Evolutionary conservation across 2,888 invertebrate species (phyloP), one percentile per base, ranked within the genome.

Genomic region (Pseudolycoriella hygida): DNA sequence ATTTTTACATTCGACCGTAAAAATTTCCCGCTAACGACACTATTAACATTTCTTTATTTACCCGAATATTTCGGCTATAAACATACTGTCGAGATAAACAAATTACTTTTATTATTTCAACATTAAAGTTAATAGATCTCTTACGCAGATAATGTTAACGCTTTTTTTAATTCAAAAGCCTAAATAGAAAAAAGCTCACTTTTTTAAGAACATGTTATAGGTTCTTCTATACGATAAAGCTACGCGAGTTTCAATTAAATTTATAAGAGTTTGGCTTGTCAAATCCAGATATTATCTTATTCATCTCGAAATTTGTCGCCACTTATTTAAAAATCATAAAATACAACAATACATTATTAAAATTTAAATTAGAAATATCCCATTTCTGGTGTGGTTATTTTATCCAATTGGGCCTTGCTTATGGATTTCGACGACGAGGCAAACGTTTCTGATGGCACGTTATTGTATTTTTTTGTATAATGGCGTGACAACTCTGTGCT

Each of bases 341-440:
- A 39, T 39, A 44, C 39, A 44, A 44, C 44, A 39, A 44, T 39
- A 39, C 44, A 44, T 39, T 44, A 44, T 44, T 38, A 44, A 44
- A 44, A 44, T 44, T 44, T 44, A 44, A 44, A 44, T 44, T 44
- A 44, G 44, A 44, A 44, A 44, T 44, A 44, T 44, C 25, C 39
- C 44, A 44, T 44, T 44, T 44, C 17, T 57, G 60, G 59, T 60
- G 60, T 60, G 25, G 25, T 25, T 25, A 25, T 25, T 25, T 25
- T 25, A 25, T 25, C 25, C 25, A 25, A 25, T 25, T 25, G 25
- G 25, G 25, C 25, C 25, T 25, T 25, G 25, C 25, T 25, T 25
- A 25, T 25, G 25, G 25, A 25, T 25, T 34, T 12, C 34, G 34
- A 34, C 15, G 15, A 5, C 5, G 34, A 5, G 3, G 34, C 5